These are phyloP conservation scores for Rotaria sp. DNA, from an alignment of 2,888 invertebrate genomes.

Conservation along the genomic window DNA sequence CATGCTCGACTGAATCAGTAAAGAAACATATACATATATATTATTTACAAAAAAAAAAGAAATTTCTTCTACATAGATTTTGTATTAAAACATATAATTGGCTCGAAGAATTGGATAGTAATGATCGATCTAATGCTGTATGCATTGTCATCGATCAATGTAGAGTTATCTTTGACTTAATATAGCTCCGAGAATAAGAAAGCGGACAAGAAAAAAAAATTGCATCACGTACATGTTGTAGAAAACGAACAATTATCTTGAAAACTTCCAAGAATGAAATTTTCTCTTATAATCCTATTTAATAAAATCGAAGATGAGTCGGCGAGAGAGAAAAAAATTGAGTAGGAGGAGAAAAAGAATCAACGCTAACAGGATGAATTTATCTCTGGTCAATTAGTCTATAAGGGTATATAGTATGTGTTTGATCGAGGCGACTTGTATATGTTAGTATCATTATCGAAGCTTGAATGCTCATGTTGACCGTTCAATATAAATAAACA, in stretches of 20 bases:
- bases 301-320: neutral
- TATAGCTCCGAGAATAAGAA: neutral
- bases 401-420: neutral
- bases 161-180: neutral
- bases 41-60: neutral
- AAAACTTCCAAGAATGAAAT: neutral
- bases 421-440: conserved; percentile 12
- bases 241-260: neutral
- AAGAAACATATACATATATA: neutral
- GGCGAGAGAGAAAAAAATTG: neutral
- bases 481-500: conserved; percentile 20
- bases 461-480: conserved; percentile 20
- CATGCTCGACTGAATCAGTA: neutral
- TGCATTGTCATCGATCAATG: neutral
- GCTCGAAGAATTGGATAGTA: neutral
- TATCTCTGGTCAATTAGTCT: conserved; percentile 17
- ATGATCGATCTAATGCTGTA: neutral
- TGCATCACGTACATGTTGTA: neutral
- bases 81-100: neutral
- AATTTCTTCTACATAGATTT: neutral
- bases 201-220: neutral
- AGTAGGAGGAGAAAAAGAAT: neutral
- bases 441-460: conserved; percentile 24
- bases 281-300: neutral
- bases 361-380: neutral